These are phyloP conservation scores for Salvelinus fontinalis DNA, from an alignment of 2,113 vertebrate genomes.

Conservation along the genomic window DNA sequence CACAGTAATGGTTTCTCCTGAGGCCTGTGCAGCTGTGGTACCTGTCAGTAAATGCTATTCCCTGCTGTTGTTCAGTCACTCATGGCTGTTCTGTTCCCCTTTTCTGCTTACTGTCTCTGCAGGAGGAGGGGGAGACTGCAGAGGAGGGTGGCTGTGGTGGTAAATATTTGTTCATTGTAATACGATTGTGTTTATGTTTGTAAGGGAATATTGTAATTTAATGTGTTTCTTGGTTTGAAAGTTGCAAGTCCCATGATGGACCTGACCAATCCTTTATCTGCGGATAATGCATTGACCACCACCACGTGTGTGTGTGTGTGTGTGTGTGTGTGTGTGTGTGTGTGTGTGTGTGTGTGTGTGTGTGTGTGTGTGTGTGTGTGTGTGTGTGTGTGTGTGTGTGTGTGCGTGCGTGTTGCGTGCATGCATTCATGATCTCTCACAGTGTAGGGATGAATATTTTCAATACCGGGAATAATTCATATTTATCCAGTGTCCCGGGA, in stretches of 20 bases:
- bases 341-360: background rate
- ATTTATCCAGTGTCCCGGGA: too few relatives aligned
- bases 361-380: conserved; percentile 4
- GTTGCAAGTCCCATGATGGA: too few relatives aligned
- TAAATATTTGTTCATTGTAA: conserved; percentile 4
- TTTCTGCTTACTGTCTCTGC: background rate
- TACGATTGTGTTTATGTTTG: background rate
- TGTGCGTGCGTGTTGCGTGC: conserved; percentile 23
- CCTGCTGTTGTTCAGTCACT: background rate
- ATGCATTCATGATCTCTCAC: background rate
- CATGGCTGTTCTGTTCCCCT: background rate
- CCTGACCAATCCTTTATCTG: too few relatives aligned
- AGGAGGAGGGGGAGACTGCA: conserved; percentile 46
- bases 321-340: conserved; percentile 23
- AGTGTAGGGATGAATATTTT: background rate
- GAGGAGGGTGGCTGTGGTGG: conserved; percentile 44
- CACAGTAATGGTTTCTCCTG: background rate
- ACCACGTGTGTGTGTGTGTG: too few relatives aligned
- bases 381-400: conserved; percentile 19
- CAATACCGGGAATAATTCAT: too few relatives aligned
- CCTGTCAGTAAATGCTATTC: background rate
- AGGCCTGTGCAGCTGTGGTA: background rate
- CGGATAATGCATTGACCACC: too few relatives aligned
- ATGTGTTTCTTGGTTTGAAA: background rate
- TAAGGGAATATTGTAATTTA: background rate